Percentiles rank a stretch among this genome's conserved stretches.
Conservation (phyloP, 2,888 invertebrate species). For the Lasioglossum oenotherae region DNA sequence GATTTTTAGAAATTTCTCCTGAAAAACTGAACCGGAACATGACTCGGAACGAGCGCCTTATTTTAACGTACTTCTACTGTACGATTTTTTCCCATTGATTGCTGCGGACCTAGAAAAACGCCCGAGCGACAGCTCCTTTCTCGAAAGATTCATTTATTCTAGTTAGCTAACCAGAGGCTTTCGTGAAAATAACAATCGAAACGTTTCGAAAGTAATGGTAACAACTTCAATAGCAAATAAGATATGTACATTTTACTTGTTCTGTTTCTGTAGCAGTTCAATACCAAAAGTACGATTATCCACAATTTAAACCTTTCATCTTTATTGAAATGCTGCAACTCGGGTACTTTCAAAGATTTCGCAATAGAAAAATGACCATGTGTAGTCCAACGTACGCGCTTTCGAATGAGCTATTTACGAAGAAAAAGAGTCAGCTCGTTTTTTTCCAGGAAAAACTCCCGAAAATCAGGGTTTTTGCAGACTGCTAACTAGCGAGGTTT, state of each 20-base stretch:
- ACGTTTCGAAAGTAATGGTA: no score
- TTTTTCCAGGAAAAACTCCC: neutral
- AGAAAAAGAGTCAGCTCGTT: neutral
- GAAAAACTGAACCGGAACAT: neutral
- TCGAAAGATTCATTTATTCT: neutral
- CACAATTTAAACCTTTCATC: neutral
- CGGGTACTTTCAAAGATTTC: neutral
- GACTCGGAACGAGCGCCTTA: neutral
- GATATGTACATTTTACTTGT: neutral
- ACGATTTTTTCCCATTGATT: neutral
- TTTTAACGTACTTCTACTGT: neutral
- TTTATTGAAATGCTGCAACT: neutral
- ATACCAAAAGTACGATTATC: neutral
- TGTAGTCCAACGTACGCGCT: neutral
- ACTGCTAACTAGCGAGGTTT: conserved; percentile 42
- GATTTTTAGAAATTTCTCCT: neutral
- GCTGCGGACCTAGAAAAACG: neutral
- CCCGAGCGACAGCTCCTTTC: neutral
- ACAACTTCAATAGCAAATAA: neutral
- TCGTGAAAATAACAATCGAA: neutral
- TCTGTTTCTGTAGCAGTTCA: neutral
- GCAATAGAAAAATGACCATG: neutral
- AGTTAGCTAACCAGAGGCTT: neutral
- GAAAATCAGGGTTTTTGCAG: neutral
- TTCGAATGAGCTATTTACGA: neutral